Evolutionary conservation across 2,113 vertebrate genomes (phyloP), one percentile per base, ranked within the genome.

Genomic region (Centropus unirufus): DNA sequence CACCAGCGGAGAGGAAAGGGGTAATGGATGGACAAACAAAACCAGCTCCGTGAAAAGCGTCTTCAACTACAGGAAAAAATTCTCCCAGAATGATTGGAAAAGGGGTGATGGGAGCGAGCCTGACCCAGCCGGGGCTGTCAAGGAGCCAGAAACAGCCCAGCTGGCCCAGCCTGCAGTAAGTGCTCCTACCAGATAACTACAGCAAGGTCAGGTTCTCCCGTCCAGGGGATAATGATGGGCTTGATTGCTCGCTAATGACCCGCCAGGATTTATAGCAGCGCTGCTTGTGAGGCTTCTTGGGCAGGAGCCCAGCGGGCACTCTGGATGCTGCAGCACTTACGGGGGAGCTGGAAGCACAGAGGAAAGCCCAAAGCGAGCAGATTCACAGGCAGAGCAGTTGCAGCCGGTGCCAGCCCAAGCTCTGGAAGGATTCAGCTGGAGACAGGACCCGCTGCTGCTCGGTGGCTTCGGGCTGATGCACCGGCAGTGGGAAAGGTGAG

Each of bases 131-230:
- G 51, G 83, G 52, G 78, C 18, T 10, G 23, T 23, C 47, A 49
- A 23, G 9, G 66, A 96, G 72, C 95, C 94, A 96, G 93, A 95
- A 90, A 94, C 86, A 95, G 96, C 96, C 80, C 83, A 83, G 94
- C 76, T 89, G 92, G 95, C 36, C 36, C 36, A 93, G 61, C 86
- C 86, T 96, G 93, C 92, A 94, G 27, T 94, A 93, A 95, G 64
- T 92, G 94, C 61, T 96, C 70, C 51, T 69, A 4, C 27, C 83
- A 81, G 90, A 59, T 87, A 77, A 90, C 19, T 87, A 89, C 90
- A 89, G 86, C 34, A 83, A 74, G 64, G 80, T 89, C 73, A 70
- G 1, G 5, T 89, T 74, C 68, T 93, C 90, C 81, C 83, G 90
- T 77, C 57, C 85, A 86, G 55, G 73, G 90, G 44, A 74, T 75